Base-by-base conservation (phyloP, 2,888 invertebrate species). In the Agrilus mali region DNA sequence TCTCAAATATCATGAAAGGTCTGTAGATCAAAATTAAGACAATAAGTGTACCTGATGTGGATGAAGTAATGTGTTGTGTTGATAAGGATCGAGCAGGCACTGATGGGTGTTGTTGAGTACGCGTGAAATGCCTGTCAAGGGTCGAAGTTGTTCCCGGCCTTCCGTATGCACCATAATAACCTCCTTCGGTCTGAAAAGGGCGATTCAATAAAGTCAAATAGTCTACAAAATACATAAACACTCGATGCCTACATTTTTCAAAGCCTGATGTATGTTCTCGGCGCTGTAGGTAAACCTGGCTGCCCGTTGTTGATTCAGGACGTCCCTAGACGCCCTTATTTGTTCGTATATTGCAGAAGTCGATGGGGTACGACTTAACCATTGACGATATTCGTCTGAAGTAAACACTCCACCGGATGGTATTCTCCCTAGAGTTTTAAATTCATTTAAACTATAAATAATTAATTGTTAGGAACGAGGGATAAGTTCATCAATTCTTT, bases 291-390 rank as follows among this genome's bases (percentile, higher is more conserved):
- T 86, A 60, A 86, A 85, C 54, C 85, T 73, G 50, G 83, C 82
- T 20, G 82, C 78, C 52, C 82, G 73, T 55, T 80, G 80, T 55
- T 78, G 77, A 53, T 75, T 75, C 40, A 77, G 67, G 47, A 77
- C 71, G 53, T 86, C 86, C 47, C 87, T 74, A 37, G 86, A 82
- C 46, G 87, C 83, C 50, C 90, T 78, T 63, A 92, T 83, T 59
- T 88, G 82, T 63, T 93, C 93, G 65, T 92, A 93, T 55, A 93
- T 84, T 35, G 93, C 93, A 50, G 89, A 89, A 45, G 92, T 92
- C 47, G 90, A 90, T 1, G 88, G 88, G 8, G 87, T 86, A 41
- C 89, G 78, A 49, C 88, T 82, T 60, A 94, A 68, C 94, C 94
- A 94, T 53, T 92, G 88, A 53, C 90, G 80, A 65, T 94, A 92